Evolutionary conservation across 2,113 vertebrate species (phyloP).

Genomic region (Montifringilla adamsi): DNA sequence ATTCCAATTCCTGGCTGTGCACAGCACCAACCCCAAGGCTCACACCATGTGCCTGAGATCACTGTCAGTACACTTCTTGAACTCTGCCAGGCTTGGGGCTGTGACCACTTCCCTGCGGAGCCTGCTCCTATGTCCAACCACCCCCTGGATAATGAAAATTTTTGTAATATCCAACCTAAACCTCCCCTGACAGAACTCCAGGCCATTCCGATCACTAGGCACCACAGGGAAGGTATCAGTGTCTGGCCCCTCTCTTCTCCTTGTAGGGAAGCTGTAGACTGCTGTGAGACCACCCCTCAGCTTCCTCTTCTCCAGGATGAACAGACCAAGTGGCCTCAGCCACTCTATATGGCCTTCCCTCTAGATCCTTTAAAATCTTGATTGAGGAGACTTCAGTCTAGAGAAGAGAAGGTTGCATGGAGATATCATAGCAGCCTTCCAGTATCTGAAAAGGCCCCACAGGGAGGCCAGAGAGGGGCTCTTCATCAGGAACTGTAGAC

Average conservation of each 20-base stretch:
- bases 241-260: background rate
- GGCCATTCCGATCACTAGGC: background rate
- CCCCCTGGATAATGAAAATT: background rate
- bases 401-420: background rate
- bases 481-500: background rate
- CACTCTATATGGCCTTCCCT: background rate
- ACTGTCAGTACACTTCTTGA: fast-evolving
- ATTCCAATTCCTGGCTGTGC: background rate
- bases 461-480: background rate
- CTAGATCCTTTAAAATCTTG: background rate
- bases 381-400: background rate
- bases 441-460: background rate
- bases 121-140: background rate
- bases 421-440: background rate
- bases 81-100: background rate
- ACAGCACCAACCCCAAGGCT: background rate
- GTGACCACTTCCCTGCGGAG: background rate
- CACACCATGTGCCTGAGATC: background rate
- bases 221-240: background rate
- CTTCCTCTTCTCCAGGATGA: background rate
- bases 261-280: background rate
- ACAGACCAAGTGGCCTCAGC: background rate
- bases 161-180: background rate
- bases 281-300: background rate
- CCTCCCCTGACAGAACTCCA: background rate